Conservation (phyloP, 2,888 invertebrate species). For the Pseudococcus jackbeardsleyi region DNA sequence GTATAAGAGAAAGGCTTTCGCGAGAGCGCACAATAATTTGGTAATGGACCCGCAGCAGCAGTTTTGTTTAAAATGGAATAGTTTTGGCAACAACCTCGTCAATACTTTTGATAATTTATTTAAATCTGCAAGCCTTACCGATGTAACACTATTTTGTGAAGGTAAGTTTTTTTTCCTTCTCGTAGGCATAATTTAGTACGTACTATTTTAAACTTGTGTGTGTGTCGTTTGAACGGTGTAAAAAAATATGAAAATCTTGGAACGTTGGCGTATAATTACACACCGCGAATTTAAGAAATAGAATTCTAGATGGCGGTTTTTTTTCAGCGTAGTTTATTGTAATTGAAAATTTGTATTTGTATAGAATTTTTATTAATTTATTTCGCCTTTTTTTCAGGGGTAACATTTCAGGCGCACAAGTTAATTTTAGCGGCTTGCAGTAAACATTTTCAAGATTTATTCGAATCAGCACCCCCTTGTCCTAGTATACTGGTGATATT, state of each 20-base stretch:
- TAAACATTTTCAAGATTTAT: conserved; percentile 91
- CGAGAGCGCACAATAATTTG: conserved; percentile 68
- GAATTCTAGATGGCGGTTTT: not conserved
- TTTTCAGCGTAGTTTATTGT: not conserved
- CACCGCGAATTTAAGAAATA: not conserved
- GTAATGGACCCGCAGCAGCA: conserved; percentile 93
- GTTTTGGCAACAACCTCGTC: conserved; percentile 93
- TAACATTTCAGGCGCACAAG: conserved; percentile 92
- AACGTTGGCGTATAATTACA: conserved; percentile 29
- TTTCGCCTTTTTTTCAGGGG: conserved; percentile 75
- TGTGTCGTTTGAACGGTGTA: not conserved
- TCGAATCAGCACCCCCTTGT: conserved; percentile 87
- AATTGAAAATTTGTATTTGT: conserved; percentile 47
- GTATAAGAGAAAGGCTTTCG: conserved; percentile 65
- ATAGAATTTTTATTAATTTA: conserved; percentile 39
- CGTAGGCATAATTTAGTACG: not conserved
- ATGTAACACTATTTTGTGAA: conserved; percentile 94
- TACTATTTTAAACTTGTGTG: not conserved
- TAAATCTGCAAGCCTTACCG: conserved; percentile 92
- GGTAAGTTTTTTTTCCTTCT: conserved; percentile 75
- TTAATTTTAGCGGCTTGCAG: conserved; percentile 93
- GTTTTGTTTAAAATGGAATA: conserved; percentile 96
- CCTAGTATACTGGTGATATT: conserved; percentile 86
- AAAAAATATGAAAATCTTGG: conserved; percentile 3
- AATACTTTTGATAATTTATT: conserved; percentile 92